Base-by-base conservation (phyloP, 2,113 vertebrate species). In the Muntiacus muntjak region DNA sequence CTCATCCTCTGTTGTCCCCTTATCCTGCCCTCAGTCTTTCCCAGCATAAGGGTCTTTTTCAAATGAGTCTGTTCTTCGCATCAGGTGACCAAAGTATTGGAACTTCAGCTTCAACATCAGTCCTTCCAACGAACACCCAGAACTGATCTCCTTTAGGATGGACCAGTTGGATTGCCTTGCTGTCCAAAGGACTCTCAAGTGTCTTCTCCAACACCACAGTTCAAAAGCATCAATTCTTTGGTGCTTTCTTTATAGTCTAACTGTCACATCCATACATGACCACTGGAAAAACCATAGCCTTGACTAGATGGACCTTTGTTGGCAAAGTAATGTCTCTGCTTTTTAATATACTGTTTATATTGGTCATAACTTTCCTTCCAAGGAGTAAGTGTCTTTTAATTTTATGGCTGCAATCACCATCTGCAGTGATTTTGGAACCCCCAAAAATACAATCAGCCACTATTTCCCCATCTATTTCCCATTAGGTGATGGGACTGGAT, bases 401-500 rank as follows among this genome's bases (percentile, higher is more conserved):
- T 71, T 71, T 17, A 71, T 21, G 64, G 9, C n/a, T 71, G n/a
- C 64, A 11, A 1, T 36, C n/a, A 71, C n/a, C 8, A 71, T 21
- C 64, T 36, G 4, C 64, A 71, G 64, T 21, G 64, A 71, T 36
- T 36, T 71, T 71, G n/a, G 64, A 36, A n/a, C 9, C 17, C n/a
- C 0, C 0, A 0, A 36, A 71, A 71, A 36, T 71, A 71, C 36
- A 71, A 4, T 71, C 64, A 11, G 64, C 2, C 2, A 21, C 64
- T 36, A n/a, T 71, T 36, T 71, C 17, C n/a, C 64, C 64, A 71
- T 71, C n/a, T 71, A 71, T 71, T 71, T 36, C 17, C n/a, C n/a
- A 71, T 21, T 5, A 36, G 4, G n/a, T 71, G n/a, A 21, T 0
- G 2, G 17, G 4, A 71, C 64, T 2, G 2, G 64, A 36, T 21